These are phyloP conservation scores for Halocaridina rubra DNA, from an alignment of 2,888 invertebrate species.

Conservation along the genomic window DNA sequence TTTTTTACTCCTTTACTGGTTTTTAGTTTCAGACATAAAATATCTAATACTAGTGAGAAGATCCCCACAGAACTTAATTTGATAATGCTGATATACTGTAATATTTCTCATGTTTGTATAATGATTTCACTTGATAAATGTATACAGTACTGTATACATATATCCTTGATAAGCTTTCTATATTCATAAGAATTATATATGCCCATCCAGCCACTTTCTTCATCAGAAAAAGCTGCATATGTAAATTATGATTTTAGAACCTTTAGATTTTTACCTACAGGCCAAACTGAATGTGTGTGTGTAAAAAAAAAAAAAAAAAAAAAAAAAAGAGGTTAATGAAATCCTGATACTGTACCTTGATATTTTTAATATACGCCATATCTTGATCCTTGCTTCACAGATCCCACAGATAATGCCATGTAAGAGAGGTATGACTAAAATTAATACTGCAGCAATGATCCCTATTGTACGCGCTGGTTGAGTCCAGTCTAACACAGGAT, in stretches of 20 bases:
- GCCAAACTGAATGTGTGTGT: neutral
- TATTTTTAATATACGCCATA: slow-evolving; percentile 42
- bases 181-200: neutral
- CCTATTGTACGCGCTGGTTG: slow-evolving; percentile 40
- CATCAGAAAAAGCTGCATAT: neutral
- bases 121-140: no score
- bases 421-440: slow-evolving; percentile 36
- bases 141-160: neutral
- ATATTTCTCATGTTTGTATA: no score
- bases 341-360: slow-evolving; percentile 28
- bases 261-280: neutral
- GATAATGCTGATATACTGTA: no score
- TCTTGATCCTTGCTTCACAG: slow-evolving; percentile 32
- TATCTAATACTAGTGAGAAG: no score
- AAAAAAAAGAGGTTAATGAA: neutral
- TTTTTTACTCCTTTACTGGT: no score
- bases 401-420: slow-evolving; percentile 30
- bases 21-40: no score
- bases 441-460: slow-evolving; percentile 9
- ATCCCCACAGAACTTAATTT: no score
- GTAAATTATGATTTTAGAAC: neutral
- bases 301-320: neutral
- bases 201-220: neutral
- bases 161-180: no score
- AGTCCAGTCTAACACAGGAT: slow-evolving; percentile 60